Conservation (phyloP, 2,888 invertebrate genomes). For the Luperina nickerlii region DNA sequence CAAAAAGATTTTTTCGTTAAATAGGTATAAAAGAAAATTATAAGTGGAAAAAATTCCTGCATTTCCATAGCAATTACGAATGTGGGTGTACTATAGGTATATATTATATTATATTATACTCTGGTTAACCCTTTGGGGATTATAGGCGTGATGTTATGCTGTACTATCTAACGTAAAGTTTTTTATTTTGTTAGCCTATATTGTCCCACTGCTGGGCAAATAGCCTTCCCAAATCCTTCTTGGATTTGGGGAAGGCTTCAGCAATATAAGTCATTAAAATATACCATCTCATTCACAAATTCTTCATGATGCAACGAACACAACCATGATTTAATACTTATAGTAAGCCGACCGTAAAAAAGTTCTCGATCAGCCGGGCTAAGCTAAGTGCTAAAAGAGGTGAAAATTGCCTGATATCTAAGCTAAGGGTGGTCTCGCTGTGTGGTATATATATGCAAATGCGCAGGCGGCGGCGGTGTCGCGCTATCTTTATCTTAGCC, state of each 20-base stretch:
- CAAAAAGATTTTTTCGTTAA: not conserved
- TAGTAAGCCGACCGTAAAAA: slow-evolving; percentile 44
- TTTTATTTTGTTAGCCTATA: not conserved
- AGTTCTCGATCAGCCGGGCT: not conserved
- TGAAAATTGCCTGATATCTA: slow-evolving; percentile 67
- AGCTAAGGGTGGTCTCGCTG: slow-evolving; percentile 82
- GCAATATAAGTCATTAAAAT: not conserved
- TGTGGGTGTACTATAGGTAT: not conserved
- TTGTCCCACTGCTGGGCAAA: not conserved
- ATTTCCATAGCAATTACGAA: not conserved
- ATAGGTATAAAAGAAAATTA: not conserved
- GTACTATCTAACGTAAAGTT: not conserved
- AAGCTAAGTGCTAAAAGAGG: slow-evolving; percentile 63
- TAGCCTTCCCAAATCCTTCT: not conserved
- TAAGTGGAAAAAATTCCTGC: not conserved
- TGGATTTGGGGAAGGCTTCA: no score
- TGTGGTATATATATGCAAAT: slow-evolving; percentile 88
- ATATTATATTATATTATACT: no score
- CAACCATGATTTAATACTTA: slow-evolving; percentile 22
- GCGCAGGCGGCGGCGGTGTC: slow-evolving; percentile 74
- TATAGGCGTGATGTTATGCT: not conserved
- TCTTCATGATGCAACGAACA: not conserved
- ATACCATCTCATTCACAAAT: not conserved
- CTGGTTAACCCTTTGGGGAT: not conserved
- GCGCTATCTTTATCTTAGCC: slow-evolving; percentile 84